Percentiles rank a stretch among this genome's conserved stretches.
These are phyloP conservation scores for Hoplodrina blanda DNA, from an alignment of 2,888 invertebrate genomes.

Conservation along the genomic window DNA sequence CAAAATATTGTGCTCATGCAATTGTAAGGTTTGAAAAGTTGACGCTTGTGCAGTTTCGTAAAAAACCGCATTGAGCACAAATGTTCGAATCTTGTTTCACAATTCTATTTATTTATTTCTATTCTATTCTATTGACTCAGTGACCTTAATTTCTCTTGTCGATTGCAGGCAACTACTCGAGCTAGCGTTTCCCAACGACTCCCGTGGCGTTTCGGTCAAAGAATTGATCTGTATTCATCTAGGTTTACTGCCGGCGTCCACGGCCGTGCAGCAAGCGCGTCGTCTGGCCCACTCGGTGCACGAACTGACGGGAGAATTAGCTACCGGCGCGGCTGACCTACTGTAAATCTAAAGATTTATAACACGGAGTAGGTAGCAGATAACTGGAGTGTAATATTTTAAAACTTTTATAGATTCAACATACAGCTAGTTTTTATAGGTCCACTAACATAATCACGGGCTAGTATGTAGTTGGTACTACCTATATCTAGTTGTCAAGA, in stretches of 20 bases:
- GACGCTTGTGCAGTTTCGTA: too few species aligned
- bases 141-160: not conserved
- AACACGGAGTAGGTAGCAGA: not conserved
- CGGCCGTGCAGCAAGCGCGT: constrained; percentile 95
- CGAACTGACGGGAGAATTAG: constrained; percentile 92
- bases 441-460: not conserved
- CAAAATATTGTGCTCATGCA: too few species aligned
- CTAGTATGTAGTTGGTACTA: too few species aligned
- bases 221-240: constrained; percentile 96
- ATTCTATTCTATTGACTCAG: too few species aligned
- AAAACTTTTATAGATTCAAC: not conserved
- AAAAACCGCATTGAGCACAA: not conserved
- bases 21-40: too few species aligned
- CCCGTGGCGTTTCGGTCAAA: constrained; percentile 80
- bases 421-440: not conserved
- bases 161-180: constrained; percentile 81
- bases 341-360: constrained; percentile 62
- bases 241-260: constrained; percentile 95
- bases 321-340: constrained; percentile 85
- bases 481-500: too few species aligned
- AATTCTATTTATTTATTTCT: not conserved
- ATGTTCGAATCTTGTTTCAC: not conserved
- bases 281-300: constrained; percentile 95
- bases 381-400: constrained; percentile 1
- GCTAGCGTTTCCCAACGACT: constrained; percentile 82